phyloP scores from a whole-genome alignment of 2,888 invertebrate species.

The Apotomis betuletana region DNA sequence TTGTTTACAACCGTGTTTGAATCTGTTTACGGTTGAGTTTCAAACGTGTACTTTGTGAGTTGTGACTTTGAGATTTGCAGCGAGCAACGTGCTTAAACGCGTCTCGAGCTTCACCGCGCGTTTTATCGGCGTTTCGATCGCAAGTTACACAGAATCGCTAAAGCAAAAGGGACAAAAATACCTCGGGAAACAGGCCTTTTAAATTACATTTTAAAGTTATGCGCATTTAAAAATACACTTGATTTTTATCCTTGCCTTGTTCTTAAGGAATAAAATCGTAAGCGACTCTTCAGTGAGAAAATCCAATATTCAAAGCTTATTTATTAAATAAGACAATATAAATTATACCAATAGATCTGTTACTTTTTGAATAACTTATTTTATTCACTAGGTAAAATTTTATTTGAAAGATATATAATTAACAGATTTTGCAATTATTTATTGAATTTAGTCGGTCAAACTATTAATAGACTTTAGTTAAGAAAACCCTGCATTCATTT shows the following conservation, averaged over 20 bases:
- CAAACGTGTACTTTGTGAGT: background rate
- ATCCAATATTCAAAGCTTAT: too few relatives aligned
- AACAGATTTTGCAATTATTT: too few relatives aligned
- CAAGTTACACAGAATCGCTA: constrained; percentile 36
- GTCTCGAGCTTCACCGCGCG: constrained; percentile 23
- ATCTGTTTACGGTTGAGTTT: constrained; percentile 11
- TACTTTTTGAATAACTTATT: too few relatives aligned
- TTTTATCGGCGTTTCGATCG: constrained; percentile 36
- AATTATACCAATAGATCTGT: too few relatives aligned
- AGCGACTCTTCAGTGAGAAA: too few relatives aligned
- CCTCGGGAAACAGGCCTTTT: constrained; percentile 20
- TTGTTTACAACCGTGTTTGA: background rate
- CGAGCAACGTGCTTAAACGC: constrained; percentile 32
- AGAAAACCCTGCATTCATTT: too few relatives aligned
- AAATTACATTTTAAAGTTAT: constrained; percentile 12
- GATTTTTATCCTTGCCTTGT: background rate
- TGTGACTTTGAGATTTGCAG: background rate
- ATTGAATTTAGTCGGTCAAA: too few relatives aligned
- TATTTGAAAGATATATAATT: too few relatives aligned
- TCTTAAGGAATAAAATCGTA: background rate
- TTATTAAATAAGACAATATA: too few relatives aligned
- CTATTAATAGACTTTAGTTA: too few relatives aligned
- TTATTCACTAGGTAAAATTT: too few relatives aligned
- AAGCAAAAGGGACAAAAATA: constrained; percentile 38
- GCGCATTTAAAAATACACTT: constrained; percentile 3